phyloP scores from a whole-genome alignment of 2,797 vertebrate genomes.

The Periparus ater region DNA sequence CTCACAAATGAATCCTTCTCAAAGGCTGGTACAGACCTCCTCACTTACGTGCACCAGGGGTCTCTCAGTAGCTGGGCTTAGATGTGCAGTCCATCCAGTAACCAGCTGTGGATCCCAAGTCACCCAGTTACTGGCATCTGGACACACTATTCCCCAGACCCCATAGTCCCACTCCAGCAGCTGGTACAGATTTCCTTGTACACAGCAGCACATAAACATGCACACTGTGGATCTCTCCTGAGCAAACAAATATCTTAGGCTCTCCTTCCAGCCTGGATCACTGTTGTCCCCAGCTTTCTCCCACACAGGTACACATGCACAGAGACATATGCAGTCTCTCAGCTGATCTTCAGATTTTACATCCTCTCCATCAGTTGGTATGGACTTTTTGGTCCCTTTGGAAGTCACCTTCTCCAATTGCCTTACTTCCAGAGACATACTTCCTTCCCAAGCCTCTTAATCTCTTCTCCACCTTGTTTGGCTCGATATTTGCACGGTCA shows the following conservation, averaged over 20 bases:
- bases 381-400: not conserved
- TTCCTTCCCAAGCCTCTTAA: not conserved
- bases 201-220: not conserved
- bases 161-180: not conserved
- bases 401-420: not conserved
- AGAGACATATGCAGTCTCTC: not conserved
- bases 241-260: not conserved
- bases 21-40: not conserved
- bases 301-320: not conserved
- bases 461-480: not conserved
- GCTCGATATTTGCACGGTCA: not conserved
- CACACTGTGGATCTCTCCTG: not conserved
- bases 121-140: not conserved
- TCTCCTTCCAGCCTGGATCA: not conserved
- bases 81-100: fast-evolving
- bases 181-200: not conserved
- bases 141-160: not conserved
- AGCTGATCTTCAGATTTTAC: not conserved
- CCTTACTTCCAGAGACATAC: not conserved
- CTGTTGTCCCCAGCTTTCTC: not conserved
- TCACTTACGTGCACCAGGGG: not conserved
- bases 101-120: not conserved
- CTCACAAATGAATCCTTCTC: not conserved
- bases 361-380: not conserved
- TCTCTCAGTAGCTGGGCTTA: not conserved